A percentile compares a stretch with the other conserved stretches of the same genome.
Evolutionary conservation across 2,113 vertebrate genomes (phyloP).

Genomic region (Heterocephalus glaber): DNA sequence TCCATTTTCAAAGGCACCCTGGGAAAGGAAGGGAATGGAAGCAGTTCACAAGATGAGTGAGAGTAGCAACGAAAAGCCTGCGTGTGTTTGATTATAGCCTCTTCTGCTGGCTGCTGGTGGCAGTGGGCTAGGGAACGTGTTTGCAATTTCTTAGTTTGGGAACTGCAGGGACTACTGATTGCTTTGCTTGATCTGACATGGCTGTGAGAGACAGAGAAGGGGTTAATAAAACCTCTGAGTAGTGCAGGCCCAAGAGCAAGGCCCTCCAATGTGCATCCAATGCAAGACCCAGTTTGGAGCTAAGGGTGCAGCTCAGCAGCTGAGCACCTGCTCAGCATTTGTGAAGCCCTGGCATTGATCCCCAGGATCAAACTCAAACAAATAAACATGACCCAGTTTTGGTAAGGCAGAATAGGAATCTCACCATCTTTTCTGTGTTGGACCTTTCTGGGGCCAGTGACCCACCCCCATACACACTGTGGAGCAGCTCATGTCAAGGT

Average conservation of each 20-base stretch:
- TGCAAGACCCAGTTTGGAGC: neutral
- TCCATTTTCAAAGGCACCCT: constrained; percentile 48
- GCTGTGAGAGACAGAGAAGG: neutral
- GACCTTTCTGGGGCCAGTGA: neutral
- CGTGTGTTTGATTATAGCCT: constrained; percentile 25
- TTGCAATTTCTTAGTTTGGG: constrained; percentile 33
- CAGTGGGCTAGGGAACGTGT: constrained; percentile 11
- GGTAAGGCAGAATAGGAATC: neutral
- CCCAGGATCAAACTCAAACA: neutral
- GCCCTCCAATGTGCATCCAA: neutral
- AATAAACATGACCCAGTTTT: neutral
- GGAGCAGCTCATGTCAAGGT: neutral
- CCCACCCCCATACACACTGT: neutral
- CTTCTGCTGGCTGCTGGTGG: neutral
- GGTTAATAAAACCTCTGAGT: neutral
- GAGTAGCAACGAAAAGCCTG: neutral
- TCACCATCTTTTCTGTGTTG: neutral
- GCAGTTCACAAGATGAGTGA: neutral
- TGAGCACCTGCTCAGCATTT: neutral
- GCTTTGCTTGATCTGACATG: constrained; percentile 51
- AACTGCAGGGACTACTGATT: constrained; percentile 10
- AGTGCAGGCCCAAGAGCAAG: neutral
- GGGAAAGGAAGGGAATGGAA: constrained; percentile 42
- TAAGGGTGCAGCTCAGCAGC: neutral
- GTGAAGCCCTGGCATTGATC: neutral